Base-by-base conservation (phyloP, 2,888 invertebrate species). In the Tiliacea aurago region DNA sequence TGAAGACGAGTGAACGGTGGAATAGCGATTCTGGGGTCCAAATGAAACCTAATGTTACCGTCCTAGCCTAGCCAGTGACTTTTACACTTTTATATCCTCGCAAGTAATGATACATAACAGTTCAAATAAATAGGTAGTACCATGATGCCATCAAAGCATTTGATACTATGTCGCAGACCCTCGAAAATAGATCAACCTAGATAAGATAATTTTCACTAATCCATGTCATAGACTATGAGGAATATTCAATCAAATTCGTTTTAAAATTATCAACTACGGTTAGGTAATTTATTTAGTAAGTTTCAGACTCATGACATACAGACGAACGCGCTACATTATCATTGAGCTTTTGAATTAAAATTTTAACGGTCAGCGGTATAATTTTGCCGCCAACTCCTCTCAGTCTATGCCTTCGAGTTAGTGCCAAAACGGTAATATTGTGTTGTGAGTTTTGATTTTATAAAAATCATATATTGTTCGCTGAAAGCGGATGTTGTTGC, bases 61-160 rank as follows among this genome's bases (percentile, higher is more conserved):
- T 95, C 94, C 94, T 89, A 90, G 88, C 94, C 93, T 88, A 90
- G 88, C 92, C 94, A 94, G 94, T 94, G 93, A 93, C 86, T 89
- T 86, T 88, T 80, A 78, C 77, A 86, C 71, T 81, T 81, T 72
- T 79, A 81, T 84, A 88, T 77, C 83, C 78, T 86, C 78, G 73
- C 81, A 84, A 69, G 47, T 85, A 85, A 69, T 72, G 74, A 80
- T 79, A 70, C 84, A 67, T 59, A 72, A 72, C 64, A 68, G 62
- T 55, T 75, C 61, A 73, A 81, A 73, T 62, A 73, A 41, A 56
- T 73, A 76, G 77, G 67, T 47, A 73, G 89, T 91, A 90, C 89
- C 89, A 89, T 90, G 81, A 41, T 91, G 90, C 89, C 89, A 89
- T 90, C 78, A 37, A 80, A 84, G 81, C 83, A 86, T 87, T 89